phyloP scores from a whole-genome alignment of 2,797 vertebrate species.

The Sus cebifrons region DNA sequence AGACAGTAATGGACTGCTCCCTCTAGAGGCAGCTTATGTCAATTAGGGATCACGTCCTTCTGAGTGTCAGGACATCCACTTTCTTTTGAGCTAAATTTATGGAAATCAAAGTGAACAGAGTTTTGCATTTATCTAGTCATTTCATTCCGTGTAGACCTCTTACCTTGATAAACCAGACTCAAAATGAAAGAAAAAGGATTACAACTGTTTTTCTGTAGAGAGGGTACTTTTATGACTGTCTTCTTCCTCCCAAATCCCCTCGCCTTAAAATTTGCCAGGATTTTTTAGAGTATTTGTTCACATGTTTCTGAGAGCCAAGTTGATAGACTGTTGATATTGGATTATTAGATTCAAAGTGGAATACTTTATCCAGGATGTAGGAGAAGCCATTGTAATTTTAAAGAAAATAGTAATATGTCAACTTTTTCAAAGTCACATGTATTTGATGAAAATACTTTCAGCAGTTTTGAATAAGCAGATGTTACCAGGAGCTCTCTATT shows the following conservation, averaged over 20 bases:
- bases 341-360: slow-evolving; percentile 51
- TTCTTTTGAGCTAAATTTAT: slow-evolving; percentile 11
- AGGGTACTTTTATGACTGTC: neutral
- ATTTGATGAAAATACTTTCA: slow-evolving; percentile 57
- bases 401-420: slow-evolving; percentile 41
- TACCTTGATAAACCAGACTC: slow-evolving; percentile 44
- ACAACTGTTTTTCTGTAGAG: neutral
- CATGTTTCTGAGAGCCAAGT: slow-evolving; percentile 40
- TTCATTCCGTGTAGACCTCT: slow-evolving; percentile 30
- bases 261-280: slow-evolving; percentile 14
- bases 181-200: slow-evolving; percentile 1
- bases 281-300: slow-evolving; percentile 41
- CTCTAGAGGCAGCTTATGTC: neutral
- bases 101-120: slow-evolving; percentile 2
- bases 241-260: neutral
- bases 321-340: neutral
- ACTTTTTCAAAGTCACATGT: slow-evolving; percentile 38
- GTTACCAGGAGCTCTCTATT: slow-evolving; percentile 49
- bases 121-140: slow-evolving; percentile 28
- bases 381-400: slow-evolving; percentile 57
- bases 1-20: neutral
- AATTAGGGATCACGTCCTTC: neutral
- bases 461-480: slow-evolving; percentile 52
- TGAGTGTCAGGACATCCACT: neutral
- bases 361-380: slow-evolving; percentile 25